Evolutionary conservation across 2,888 invertebrate genomes (phyloP).

Genomic region (Pegoplata infirma): DNA sequence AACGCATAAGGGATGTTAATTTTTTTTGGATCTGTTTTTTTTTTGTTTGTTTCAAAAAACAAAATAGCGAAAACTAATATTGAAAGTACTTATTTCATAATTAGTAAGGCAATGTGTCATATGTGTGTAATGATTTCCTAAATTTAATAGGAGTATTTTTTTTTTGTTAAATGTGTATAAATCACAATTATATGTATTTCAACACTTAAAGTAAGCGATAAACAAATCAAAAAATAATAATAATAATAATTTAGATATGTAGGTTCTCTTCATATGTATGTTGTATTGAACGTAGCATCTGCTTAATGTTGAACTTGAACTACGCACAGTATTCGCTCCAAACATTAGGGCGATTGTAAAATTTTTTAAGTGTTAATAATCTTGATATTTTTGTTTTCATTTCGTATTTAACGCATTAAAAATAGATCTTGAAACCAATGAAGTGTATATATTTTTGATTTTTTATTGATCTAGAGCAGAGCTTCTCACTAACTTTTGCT

Average conservation of each 20-base stretch:
- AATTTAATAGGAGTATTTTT: not conserved
- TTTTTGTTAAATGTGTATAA: not conserved
- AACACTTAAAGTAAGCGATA: not conserved
- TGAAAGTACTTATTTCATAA: slow-evolving; percentile 22
- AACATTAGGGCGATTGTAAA: too few species aligned
- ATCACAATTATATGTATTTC: not conserved
- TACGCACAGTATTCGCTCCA: not conserved
- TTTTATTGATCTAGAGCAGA: too few species aligned
- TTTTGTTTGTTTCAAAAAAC: slow-evolving; percentile 1
- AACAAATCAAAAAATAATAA: slow-evolving; percentile 1
- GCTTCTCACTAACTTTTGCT: too few species aligned
- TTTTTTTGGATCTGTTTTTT: not conserved
- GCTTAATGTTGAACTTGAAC: not conserved
- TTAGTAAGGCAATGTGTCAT: slow-evolving; percentile 49
- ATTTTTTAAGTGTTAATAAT: too few species aligned
- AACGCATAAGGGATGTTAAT: slow-evolving; percentile 12
- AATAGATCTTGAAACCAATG: too few species aligned
- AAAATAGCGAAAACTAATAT: slow-evolving; percentile 5
- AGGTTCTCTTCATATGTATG: too few species aligned
- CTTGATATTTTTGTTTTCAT: too few species aligned
- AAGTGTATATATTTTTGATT: too few species aligned
- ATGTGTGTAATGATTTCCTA: not conserved
- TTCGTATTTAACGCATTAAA: too few species aligned
- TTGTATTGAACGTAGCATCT: not conserved
- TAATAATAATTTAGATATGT: not conserved